Conservation (phyloP, 53 echinoderm and acorn worm species). For the Stichopus horrens region DNA sequence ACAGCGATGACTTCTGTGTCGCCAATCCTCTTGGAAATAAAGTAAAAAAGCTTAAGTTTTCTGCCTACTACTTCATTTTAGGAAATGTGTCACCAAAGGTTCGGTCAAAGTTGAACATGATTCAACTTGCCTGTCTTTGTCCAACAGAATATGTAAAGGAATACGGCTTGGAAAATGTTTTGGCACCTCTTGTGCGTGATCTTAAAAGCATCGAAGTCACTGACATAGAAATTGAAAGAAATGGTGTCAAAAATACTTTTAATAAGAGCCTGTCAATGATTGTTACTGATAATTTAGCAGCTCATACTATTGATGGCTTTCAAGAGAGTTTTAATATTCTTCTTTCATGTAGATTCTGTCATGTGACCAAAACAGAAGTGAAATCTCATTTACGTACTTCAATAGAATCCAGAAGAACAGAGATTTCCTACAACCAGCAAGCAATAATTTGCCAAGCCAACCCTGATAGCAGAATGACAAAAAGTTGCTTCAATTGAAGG, state of each 20-base stretch:
- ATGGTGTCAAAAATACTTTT: slow-evolving; percentile 20
- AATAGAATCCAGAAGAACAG: too few species aligned
- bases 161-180: neutral
- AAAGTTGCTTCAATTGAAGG: too few species aligned
- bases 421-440: too few species aligned
- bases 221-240: slow-evolving; percentile 5
- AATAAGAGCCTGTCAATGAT: slow-evolving; percentile 27
- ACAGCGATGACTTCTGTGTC: neutral
- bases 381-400: slow-evolving; percentile 19
- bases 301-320: slow-evolving; percentile 29
- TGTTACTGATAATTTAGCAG: slow-evolving; percentile 39
- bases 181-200: slow-evolving; percentile 1
- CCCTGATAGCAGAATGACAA: too few species aligned
- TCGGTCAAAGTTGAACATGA: slow-evolving; percentile 33
- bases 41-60: slow-evolving; percentile 29
- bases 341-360: slow-evolving; percentile 23
- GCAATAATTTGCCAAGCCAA: too few species aligned
- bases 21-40: slow-evolving; percentile 32
- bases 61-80: slow-evolving; percentile 25
- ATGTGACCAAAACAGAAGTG: neutral
- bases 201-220: neutral
- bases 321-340: slow-evolving; percentile 44
- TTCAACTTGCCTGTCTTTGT: slow-evolving; percentile 17
- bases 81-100: slow-evolving; percentile 17
- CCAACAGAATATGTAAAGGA: slow-evolving; percentile 40